phyloP scores from a whole-genome alignment of 2,797 vertebrate genomes.

The Gymnothorax reevesii region DNA sequence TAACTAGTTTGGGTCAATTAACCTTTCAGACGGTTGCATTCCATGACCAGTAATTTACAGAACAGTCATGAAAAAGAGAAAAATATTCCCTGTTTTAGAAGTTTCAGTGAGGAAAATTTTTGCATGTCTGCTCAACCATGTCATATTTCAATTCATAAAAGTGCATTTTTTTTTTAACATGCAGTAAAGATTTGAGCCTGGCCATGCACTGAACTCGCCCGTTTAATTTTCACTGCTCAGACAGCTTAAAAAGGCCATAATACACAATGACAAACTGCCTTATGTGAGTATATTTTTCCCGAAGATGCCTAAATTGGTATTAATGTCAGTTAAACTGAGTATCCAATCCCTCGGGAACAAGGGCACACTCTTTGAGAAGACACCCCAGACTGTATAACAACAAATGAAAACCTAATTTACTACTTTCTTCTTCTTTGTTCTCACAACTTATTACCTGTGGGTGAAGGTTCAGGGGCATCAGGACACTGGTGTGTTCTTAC shows the following conservation, averaged over 20 bases:
- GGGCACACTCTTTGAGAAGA: slow-evolving; percentile 9
- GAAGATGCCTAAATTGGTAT: neutral
- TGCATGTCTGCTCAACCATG: neutral
- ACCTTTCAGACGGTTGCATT: slow-evolving; percentile 39
- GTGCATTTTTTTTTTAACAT: neutral
- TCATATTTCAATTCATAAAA: neutral
- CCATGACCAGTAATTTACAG: slow-evolving; percentile 25
- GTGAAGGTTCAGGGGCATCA: neutral
- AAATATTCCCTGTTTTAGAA: slow-evolving; percentile 2
- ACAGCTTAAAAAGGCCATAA: neutral
- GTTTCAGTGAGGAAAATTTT: neutral
- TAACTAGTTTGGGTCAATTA: slow-evolving; percentile 42
- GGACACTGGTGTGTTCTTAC: neutral
- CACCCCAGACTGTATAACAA: slow-evolving; percentile 26
- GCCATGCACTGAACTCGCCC: neutral
- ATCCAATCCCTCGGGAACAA: neutral
- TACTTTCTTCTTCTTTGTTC: slow-evolving; percentile 62
- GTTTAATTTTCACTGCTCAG: neutral
- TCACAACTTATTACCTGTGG: slow-evolving; percentile 8
- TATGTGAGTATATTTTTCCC: neutral
- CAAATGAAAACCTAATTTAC: slow-evolving; percentile 20
- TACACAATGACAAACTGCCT: slow-evolving; percentile 4
- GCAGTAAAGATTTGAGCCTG: neutral
- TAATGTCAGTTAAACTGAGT: slow-evolving; percentile 13
- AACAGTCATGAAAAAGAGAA: slow-evolving; percentile 10